These are phyloP conservation scores for Scaptodrosophila latifasciaeformis DNA, from an alignment of 2,888 invertebrate genomes.

Conservation along the genomic window DNA sequence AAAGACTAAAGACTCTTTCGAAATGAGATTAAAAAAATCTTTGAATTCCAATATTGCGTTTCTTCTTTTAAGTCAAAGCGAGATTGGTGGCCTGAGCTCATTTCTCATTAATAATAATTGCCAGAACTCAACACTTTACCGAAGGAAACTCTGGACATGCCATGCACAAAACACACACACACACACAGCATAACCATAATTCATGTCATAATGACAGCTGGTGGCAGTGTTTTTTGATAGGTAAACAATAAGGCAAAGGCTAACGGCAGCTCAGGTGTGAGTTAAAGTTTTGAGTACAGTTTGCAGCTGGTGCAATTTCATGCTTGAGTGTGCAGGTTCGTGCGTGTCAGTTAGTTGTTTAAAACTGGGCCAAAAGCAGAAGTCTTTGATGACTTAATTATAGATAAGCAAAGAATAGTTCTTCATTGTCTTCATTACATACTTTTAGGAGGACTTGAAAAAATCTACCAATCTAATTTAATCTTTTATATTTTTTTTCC, in stretches of 20 bases:
- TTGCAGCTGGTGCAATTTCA: conserved; percentile 33
- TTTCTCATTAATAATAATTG: conserved; percentile 21
- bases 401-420: background rate
- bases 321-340: conserved; percentile 28
- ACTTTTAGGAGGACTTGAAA: conserved; percentile 48
- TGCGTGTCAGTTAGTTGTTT: background rate
- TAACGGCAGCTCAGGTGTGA: background rate
- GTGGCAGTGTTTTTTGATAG: background rate
- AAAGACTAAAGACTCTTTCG: conserved; percentile 7
- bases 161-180: conserved; percentile 16
- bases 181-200: background rate
- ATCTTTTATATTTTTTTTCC: background rate
- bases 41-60: conserved; percentile 16
- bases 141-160: conserved; percentile 31
- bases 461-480: background rate
- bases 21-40: background rate
- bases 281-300: conserved; percentile 12
- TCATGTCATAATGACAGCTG: conserved; percentile 10
- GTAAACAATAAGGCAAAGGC: background rate
- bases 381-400: conserved; percentile 1
- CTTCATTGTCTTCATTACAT: conserved; percentile 14
- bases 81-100: conserved; percentile 13
- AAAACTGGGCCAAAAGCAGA: background rate
- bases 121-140: conserved; percentile 33
- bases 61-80: conserved; percentile 16